Evolutionary conservation across 2,113 vertebrate species (phyloP), one percentile per base, ranked within the genome.

Genomic region (Thunnus maccoyii): DNA sequence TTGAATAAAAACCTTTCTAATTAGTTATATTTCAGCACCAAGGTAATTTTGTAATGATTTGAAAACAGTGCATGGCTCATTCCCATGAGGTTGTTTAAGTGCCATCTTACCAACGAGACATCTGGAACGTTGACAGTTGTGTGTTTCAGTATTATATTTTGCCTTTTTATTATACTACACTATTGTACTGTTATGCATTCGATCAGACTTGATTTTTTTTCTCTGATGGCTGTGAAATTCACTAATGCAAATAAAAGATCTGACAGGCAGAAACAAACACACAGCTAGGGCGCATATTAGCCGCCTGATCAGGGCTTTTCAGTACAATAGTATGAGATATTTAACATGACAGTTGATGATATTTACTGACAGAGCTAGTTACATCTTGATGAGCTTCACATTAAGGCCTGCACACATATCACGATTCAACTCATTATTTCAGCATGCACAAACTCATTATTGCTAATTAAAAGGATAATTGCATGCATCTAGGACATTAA

Each of bases 401-500:
- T 94, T 93, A 93, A 88, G 71, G 86, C 88, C 87, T 90, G 86
- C 89, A 92, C 86, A 90, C 90, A 90, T 85, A 93, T 92, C 77
- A 82, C 87, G 89, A 89, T 89, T 94, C 86, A 82, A 84, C 87
- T 94, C 91, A 94, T 95, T 95, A 96, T 89, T 88, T 88, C 92
- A 91, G 90, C 88, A 89, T 93, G 92, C 93, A 91, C 89, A 93
- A 93, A 93, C 91, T 92, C 92, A 95, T 95, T 94, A 95, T 88
- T 91, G 89, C 89, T 93, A 95, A 95, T 95, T 95, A 96, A 92
- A 93, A 80, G 86, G 88, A 93, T 95, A 95, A 96, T 95, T 95
- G 91, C 92, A 92, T 91, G 89, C 94, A 95, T 92, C 92, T 91
- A 93, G 92, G 91, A 94, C 91, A 94, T 90, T 89, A 84, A 78